Evolutionary conservation across 2,797 vertebrate genomes (phyloP).

Genomic region (Melanotaenia boesemani): DNA sequence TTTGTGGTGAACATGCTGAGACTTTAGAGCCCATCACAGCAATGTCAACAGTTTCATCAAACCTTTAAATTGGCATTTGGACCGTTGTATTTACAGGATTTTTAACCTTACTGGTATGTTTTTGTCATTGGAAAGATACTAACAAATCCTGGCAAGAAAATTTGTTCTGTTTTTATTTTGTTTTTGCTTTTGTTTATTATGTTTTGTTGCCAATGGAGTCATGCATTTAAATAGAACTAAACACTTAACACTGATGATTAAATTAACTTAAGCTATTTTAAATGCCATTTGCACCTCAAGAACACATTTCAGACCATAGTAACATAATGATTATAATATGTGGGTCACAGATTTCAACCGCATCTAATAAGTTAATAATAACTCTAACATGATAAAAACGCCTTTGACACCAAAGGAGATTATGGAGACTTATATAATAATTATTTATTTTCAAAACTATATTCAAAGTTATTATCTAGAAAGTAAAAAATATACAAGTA

Average conservation of each 20-base stretch:
- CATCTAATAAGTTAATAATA: background rate
- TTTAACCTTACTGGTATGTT: background rate
- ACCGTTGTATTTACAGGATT: background rate
- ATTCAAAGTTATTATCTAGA: background rate
- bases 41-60: background rate
- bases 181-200: background rate
- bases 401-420: background rate
- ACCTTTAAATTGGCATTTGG: conserved; percentile 1
- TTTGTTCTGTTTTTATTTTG: background rate
- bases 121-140: background rate
- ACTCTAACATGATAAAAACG: background rate
- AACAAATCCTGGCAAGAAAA: background rate
- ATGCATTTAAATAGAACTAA: conserved; percentile 2
- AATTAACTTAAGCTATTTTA: conserved; percentile 34
- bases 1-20: background rate
- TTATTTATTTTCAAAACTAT: background rate
- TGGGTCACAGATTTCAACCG: background rate
- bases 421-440: background rate
- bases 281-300: conserved; percentile 4
- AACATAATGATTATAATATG: background rate
- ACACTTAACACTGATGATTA: conserved; percentile 12
- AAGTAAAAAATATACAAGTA: background rate
- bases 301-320: conserved; percentile 13
- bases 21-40: background rate
- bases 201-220: conserved; percentile 1